Base-by-base conservation (phyloP, 2,888 invertebrate genomes). In the Melolontha melolontha region DNA sequence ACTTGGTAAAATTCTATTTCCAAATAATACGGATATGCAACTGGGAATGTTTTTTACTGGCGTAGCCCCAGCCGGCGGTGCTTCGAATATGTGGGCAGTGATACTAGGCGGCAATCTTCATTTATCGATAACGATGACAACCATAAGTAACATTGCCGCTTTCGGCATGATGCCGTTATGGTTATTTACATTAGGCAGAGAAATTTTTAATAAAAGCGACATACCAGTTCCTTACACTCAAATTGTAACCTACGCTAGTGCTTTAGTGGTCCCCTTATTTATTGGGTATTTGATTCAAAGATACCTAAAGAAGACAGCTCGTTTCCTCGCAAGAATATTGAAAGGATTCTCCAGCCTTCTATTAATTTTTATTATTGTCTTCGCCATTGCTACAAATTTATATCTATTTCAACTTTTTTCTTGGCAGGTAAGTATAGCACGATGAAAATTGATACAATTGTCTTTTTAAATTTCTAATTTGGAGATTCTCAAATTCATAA, bases 81-180 rank as follows among this genome's bases (percentile, higher is more conserved):
- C 97, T 22, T 97, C 97, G 54, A 98, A 98, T 83, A 94, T 97
- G 76, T 98, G 97, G 96, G 93, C 96, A 0, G 91, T 94, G 72
- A 88, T 98, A 12, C 86, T 98, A 1, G 93, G 92, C 2, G 98
- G 96, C 5, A 98, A 98, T 84, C 88, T 98, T 5, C 93, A 96
- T 81, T 86, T 98, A 44, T 97, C 97, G 0, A 90, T 98, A 54
- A 92, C 98, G 12, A 97, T 98, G 97, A 98, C 98, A 0, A 91
- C 96, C 7, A 77, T 82, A 65, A 81, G 95, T 69, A 97, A 96
- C 1, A 82, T 97, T 5, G 91, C 92, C 0, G 92, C 97, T 0
- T 93, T 98, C 77, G 94, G 92, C 47, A 91, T 95, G 85, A 95
- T 97, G 89, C 97, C 97, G 0, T 79, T 94, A 1, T 97, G 97